Evolutionary conservation across 2,797 vertebrate species (phyloP).

Genomic region (Propithecus perrieri): DNA sequence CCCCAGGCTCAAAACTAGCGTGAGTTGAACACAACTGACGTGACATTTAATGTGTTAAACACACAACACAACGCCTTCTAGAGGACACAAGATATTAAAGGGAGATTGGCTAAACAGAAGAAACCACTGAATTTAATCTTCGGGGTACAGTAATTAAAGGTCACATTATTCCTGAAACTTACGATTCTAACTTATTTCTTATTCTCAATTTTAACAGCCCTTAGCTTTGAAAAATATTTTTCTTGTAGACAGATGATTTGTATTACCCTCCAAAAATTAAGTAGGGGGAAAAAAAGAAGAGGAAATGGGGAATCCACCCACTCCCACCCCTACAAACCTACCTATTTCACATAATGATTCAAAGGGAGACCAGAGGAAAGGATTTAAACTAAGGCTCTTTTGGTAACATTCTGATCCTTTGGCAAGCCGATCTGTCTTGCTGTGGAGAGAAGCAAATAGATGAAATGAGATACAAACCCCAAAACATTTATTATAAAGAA

Average conservation of each 20-base stretch:
- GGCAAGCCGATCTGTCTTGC: constrained; percentile 97
- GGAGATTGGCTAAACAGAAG: background rate
- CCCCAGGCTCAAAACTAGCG: too few relatives aligned
- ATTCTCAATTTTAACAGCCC: background rate
- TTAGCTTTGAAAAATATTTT: constrained; percentile 52
- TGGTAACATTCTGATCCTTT: constrained; percentile 99
- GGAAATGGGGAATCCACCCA: background rate
- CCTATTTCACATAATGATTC: constrained; percentile 98
- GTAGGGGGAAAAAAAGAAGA: background rate
- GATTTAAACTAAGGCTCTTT: constrained; percentile 98
- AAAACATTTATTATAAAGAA: constrained; percentile 52
- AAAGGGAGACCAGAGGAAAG: constrained; percentile 98
- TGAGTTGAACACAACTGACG: too few relatives aligned
- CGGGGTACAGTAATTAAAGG: background rate
- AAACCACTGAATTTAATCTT: background rate
- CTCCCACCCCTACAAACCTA: constrained; percentile 82
- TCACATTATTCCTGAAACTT: constrained; percentile 24
- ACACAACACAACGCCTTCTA: background rate
- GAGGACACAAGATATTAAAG: background rate
- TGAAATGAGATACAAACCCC: constrained; percentile 65
- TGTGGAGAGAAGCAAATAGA: constrained; percentile 83
- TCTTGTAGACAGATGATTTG: constrained; percentile 23
- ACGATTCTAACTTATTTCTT: background rate
- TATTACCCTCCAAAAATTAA: constrained; percentile 41
- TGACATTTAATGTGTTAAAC: background rate